phyloP scores from a whole-genome alignment of 2,888 invertebrate genomes.

The Trichopria drosophilae region DNA sequence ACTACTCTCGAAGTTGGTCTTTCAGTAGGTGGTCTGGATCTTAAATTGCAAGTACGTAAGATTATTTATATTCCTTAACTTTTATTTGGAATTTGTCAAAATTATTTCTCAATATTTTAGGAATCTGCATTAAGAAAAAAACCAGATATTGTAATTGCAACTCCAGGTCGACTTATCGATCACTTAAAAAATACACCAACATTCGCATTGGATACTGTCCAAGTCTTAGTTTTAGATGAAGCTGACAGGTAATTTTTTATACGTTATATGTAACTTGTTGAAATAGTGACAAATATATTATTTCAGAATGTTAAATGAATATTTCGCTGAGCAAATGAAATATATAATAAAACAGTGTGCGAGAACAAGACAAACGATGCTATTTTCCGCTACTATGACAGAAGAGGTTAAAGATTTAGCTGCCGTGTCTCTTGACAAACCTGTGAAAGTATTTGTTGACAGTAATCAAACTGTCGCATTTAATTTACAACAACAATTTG shows the following conservation, averaged over 20 bases:
- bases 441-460: slow-evolving; percentile 93
- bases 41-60: slow-evolving; percentile 67
- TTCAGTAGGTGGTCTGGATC: slow-evolving; percentile 85
- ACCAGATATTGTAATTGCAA: slow-evolving; percentile 97
- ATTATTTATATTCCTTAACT: slow-evolving; percentile 1
- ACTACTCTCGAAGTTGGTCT: slow-evolving; percentile 80
- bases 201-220: slow-evolving; percentile 86
- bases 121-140: slow-evolving; percentile 80
- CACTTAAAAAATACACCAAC: slow-evolving; percentile 94
- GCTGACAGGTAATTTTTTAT: slow-evolving; percentile 65
- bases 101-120: slow-evolving; percentile 51
- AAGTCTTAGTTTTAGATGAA: slow-evolving; percentile 81
- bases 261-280: no score
- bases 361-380: slow-evolving; percentile 88
- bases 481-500: slow-evolving; percentile 94
- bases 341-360: slow-evolving; percentile 94
- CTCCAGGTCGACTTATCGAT: slow-evolving; percentile 96
- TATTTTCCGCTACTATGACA: slow-evolving; percentile 99
- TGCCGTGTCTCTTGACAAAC: slow-evolving; percentile 87
- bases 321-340: slow-evolving; percentile 99
- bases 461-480: slow-evolving; percentile 94
- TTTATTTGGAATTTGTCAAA: slow-evolving; percentile 7
- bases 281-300: slow-evolving; percentile 4
- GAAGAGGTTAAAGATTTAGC: slow-evolving; percentile 94
- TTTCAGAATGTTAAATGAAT: slow-evolving; percentile 92